A percentile compares a stretch with the other conserved stretches of the same genome.
phyloP scores from a whole-genome alignment of 1,140 invertebrate species.

The Telenomus remus region DNA sequence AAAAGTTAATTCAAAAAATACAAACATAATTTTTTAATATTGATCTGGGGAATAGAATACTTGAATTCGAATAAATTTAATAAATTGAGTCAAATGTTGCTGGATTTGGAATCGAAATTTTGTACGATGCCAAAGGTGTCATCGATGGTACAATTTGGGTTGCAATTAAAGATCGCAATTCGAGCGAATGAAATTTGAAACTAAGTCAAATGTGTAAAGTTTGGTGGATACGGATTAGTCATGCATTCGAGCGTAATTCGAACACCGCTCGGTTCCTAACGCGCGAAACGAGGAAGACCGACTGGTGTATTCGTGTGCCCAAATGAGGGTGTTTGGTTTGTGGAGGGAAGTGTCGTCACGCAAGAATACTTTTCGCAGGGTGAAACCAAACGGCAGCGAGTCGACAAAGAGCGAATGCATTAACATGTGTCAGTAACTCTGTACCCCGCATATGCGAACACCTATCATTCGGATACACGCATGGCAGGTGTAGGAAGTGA shows the following conservation, averaged over 20 bases:
- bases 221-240: slow-evolving; percentile 3
- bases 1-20: too few species aligned
- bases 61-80: too few species aligned
- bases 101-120: too few species aligned
- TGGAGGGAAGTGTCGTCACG: slow-evolving; percentile 68
- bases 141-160: too few species aligned
- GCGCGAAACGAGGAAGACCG: slow-evolving; percentile 20
- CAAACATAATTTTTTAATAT: too few species aligned
- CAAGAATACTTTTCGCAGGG: slow-evolving; percentile 68
- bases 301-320: slow-evolving; percentile 33
- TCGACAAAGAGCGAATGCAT: slow-evolving; percentile 56
- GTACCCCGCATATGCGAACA: slow-evolving; percentile 62
- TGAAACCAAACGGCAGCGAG: slow-evolving; percentile 54
- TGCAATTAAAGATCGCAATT: background rate
- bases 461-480: slow-evolving; percentile 74
- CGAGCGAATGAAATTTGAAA: slow-evolving; percentile 4
- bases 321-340: slow-evolving; percentile 45
- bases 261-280: slow-evolving; percentile 11
- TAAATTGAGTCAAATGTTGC: too few species aligned
- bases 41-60: too few species aligned
- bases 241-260: slow-evolving; percentile 19
- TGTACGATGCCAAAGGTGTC: too few species aligned
- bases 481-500: slow-evolving; percentile 75
- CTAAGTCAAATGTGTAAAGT: slow-evolving; percentile 17
- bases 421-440: slow-evolving; percentile 63